Base-by-base conservation (phyloP, 2,113 vertebrate species). In the Gambusia affinis region DNA sequence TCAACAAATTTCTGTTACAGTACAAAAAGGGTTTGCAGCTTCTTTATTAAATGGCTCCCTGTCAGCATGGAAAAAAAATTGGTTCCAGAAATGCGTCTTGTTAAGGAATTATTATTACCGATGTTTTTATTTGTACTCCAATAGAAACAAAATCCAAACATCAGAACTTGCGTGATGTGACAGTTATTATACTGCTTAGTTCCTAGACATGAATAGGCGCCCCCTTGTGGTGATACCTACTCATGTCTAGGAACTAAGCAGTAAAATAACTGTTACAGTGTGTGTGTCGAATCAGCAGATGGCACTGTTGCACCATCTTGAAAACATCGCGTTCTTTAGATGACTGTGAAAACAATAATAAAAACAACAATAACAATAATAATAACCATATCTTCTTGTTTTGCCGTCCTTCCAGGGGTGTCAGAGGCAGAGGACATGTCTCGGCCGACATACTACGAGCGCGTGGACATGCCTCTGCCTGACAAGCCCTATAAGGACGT, bases 391-490 rank as follows among this genome's bases (percentile, higher is more conserved):
- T n/a, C 22, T 24, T 7, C 12, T 27, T 4, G 2, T 33, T 11
- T 15, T 61, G 76, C 27, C 62, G 39, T 70, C 54, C 73, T 22
- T 30, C 4, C 80, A 85, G 92, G 86, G 8, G 91, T 94, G 72
- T 44, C 87, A 0, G 63, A 79, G 11, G 17, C 76, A 0, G 30
- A 87, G 37, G 94, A 96, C 88, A 88, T 93, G 93, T 86, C 95
- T 29, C 24, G 90, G 87, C 89, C 94, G 0, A 60, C 91, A 80
- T 95, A 95, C 89, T 74, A 42, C 0, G 96, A 96, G 85, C 88
- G 94, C 35, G 67, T 75, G 64, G 92, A 92, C 84, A 76, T 63
- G 5, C 96, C 96, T 1, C 91, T 97, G 85, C 96, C 96, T 0
- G 95, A 96, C 1, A 88, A 70, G 35, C 91, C 94, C 3, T 96